These are phyloP conservation scores for Esox lucius DNA, from an alignment of 2,797 vertebrate genomes.

Conservation along the genomic window DNA sequence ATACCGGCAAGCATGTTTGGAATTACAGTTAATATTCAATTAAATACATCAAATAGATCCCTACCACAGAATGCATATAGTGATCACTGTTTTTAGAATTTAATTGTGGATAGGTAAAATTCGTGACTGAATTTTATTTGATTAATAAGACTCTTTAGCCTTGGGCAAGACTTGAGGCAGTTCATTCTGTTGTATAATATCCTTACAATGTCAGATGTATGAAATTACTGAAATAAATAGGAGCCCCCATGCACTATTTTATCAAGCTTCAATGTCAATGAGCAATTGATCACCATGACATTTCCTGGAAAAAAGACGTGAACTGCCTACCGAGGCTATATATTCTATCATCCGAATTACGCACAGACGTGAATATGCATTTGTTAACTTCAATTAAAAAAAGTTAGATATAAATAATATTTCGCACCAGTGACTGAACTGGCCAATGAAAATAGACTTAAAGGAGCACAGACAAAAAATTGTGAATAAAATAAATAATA, in stretches of 20 bases:
- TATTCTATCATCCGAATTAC: background rate
- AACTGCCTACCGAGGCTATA: background rate
- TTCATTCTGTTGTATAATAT: background rate
- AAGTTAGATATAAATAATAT: background rate
- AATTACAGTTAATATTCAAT: conserved; percentile 14
- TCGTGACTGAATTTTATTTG: conserved; percentile 11
- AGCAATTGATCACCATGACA: background rate
- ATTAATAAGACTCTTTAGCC: background rate
- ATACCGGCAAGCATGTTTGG: background rate
- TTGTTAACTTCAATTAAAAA: background rate
- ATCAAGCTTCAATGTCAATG: background rate
- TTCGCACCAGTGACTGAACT: background rate
- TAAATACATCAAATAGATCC: conserved; percentile 17
- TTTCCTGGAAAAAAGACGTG: background rate
- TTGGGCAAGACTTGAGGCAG: background rate
- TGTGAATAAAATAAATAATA: background rate
- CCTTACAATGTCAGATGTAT: background rate
- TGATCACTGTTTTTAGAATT: background rate
- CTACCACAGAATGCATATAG: conserved; percentile 7
- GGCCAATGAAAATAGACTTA: background rate
- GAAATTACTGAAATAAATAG: background rate
- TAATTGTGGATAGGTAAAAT: background rate
- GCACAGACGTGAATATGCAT: background rate
- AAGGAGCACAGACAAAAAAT: background rate
- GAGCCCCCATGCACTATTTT: background rate